A percentile compares a stretch with the other conserved stretches of the same genome.
Evolutionary conservation across 37 sponge, comb jelly and placozoan genomes (phyloP).

Genomic region (Spongia lamella): DNA sequence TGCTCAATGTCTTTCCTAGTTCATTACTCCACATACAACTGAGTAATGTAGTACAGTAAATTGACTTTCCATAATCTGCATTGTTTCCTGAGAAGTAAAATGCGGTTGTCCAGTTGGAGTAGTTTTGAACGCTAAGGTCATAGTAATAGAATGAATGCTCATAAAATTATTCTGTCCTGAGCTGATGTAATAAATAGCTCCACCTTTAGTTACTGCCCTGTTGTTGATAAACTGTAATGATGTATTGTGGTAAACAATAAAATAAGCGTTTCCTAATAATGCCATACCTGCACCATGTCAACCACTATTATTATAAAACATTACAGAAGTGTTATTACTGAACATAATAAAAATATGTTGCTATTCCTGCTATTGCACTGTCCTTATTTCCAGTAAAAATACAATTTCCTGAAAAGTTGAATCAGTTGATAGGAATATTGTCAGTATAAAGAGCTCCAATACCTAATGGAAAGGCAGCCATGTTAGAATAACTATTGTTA

Average conservation of each 20-base stretch:
- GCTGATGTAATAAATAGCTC: constrained; percentile 21
- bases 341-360: constrained; percentile 1
- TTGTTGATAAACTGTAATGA: not conserved
- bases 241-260: not conserved
- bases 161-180: constrained; percentile 21
- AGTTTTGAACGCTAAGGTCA: not conserved
- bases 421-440: constrained; percentile 25
- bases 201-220: constrained; percentile 8
- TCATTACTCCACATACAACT: constrained; percentile 32
- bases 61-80: constrained; percentile 36
- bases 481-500: not conserved
- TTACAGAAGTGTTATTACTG: not conserved
- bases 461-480: constrained; percentile 5
- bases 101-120: constrained; percentile 6
- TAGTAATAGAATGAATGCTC: constrained; percentile 23
- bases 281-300: constrained; percentile 29
- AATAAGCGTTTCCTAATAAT: constrained; percentile 7
- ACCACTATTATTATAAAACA: constrained; percentile 9
- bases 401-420: not conserved
- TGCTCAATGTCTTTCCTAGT: not conserved
- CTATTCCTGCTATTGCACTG: constrained; percentile 15
- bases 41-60: constrained; percentile 45
- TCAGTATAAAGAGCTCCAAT: constrained; percentile 51
- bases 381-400: constrained; percentile 6
- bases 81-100: constrained; percentile 23